Evolutionary conservation across 2,797 vertebrate species (phyloP).

Genomic region (Labeo calbasu): DNA sequence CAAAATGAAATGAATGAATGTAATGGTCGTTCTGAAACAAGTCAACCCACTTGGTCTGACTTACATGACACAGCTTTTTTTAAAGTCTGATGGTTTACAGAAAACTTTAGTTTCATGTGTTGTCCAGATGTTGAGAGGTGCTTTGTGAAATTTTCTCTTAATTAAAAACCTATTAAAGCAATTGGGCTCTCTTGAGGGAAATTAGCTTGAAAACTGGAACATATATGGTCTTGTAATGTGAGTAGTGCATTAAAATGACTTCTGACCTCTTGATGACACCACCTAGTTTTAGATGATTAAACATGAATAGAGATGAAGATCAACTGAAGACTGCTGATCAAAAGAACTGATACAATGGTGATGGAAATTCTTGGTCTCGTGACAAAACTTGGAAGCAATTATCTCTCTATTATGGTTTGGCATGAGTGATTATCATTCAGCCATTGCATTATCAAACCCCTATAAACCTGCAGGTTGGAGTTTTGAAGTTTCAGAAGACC

Average conservation of each 20-base stretch:
- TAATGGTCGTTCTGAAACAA: slow-evolving; percentile 16
- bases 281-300: not conserved
- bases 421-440: not conserved
- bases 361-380: not conserved
- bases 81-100: not conserved
- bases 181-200: not conserved
- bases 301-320: not conserved
- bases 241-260: not conserved
- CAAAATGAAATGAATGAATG: slow-evolving; percentile 42
- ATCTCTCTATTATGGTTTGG: slow-evolving; percentile 10
- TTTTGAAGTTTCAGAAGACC: slow-evolving; percentile 22
- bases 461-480: slow-evolving; percentile 1
- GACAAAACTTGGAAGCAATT: slow-evolving; percentile 16
- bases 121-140: slow-evolving; percentile 23
- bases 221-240: not conserved
- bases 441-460: slow-evolving; percentile 30
- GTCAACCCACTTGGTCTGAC: slow-evolving; percentile 28
- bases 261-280: slow-evolving; percentile 15
- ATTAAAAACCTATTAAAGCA: not conserved
- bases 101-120: slow-evolving; percentile 4
- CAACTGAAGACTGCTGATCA: slow-evolving; percentile 12
- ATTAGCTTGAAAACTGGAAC: not conserved
- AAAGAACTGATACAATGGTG: not conserved
- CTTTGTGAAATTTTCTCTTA: not conserved
- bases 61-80: slow-evolving; percentile 14